Percentiles rank a stretch among this genome's conserved stretches.
phyloP scores from a whole-genome alignment of 1,140 invertebrate genomes.

The Subanguina moxae region DNA sequence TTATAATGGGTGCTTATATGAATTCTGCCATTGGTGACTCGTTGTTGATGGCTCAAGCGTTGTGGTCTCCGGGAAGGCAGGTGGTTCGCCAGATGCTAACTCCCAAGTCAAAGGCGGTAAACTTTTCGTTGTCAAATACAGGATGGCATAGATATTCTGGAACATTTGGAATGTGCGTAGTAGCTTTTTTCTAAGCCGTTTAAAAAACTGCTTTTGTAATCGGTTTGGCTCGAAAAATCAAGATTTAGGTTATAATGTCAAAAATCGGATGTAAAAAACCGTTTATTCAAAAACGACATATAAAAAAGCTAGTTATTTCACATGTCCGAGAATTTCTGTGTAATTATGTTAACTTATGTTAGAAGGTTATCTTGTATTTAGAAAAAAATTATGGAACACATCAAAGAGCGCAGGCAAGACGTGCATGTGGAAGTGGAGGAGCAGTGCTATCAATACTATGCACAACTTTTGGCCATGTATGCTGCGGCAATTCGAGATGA shows the following conservation, averaged over 20 bases:
- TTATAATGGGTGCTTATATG: slow-evolving; percentile 39
- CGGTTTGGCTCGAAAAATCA: no score
- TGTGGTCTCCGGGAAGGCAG: slow-evolving; percentile 41
- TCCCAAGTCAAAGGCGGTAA: slow-evolving; percentile 22
- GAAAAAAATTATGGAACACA: background rate
- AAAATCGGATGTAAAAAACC: no score
- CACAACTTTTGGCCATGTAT: slow-evolving; percentile 12
- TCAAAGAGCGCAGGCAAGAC: background rate
- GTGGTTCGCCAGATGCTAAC: slow-evolving; percentile 40
- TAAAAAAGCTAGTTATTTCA: no score
- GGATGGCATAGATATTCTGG: no score
- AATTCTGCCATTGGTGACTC: slow-evolving; percentile 26
- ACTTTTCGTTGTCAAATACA: background rate
- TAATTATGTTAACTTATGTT: no score
- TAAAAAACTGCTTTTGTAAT: no score
- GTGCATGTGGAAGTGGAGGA: slow-evolving; percentile 5
- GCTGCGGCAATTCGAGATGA: slow-evolving; percentile 11
- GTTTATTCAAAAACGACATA: no score
- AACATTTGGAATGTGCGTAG: no score
- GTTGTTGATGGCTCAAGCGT: slow-evolving; percentile 25
- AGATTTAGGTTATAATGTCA: no score
- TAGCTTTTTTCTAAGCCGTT: no score
- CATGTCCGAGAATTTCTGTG: no score
- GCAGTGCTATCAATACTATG: slow-evolving; percentile 3
- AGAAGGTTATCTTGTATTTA: no score